Conservation (phyloP, 2,113 vertebrate genomes). For the zebrafish (Danio rerio) region GRCz12tu NC_133191.1:44924001-44924500, state of each 20-base stretch:
- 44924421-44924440: background rate
- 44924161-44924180: constrained; percentile 33
- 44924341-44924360: background rate
- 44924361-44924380: background rate
- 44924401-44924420: background rate
- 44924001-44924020: no score
- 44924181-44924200: constrained; percentile 30
- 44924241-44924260: constrained; percentile 68
- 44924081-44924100: constrained; percentile 78
- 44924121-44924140: constrained; percentile 46
- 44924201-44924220: constrained; percentile 51
- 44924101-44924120: constrained; percentile 63
- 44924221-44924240: constrained; percentile 58
- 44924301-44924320: constrained; percentile 44
- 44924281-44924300: constrained; percentile 49
- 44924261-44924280: constrained; percentile 60
- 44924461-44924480: background rate
- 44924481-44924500: background rate
- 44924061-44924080: constrained; percentile 15
- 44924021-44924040: background rate
- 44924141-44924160: constrained; percentile 56
- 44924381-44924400: background rate
- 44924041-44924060: background rate
- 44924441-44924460: background rate
- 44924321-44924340: background rate